Percentiles rank a stretch among this genome's conserved stretches.
Conservation (phyloP, 2,797 vertebrate genomes). For the Anguilla obscura region DNA sequence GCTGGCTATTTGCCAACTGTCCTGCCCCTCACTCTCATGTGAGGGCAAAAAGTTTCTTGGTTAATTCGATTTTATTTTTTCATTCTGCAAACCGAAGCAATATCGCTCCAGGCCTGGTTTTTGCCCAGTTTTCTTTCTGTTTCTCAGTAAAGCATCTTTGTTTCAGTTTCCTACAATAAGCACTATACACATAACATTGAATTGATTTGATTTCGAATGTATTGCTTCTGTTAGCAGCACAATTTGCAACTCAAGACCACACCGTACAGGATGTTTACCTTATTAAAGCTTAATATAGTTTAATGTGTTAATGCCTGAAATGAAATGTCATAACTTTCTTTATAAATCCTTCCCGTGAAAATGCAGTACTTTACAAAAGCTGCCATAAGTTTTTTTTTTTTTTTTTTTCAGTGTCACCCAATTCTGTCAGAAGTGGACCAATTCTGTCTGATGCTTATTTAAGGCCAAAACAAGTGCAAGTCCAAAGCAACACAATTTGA, state of each 20-base stretch:
- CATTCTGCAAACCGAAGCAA: background rate
- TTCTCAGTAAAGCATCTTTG: no score
- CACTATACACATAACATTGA: background rate
- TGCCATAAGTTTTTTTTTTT: background rate
- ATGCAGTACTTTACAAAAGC: background rate
- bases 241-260: background rate
- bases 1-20: background rate
- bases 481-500: background rate
- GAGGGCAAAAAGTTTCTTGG: background rate
- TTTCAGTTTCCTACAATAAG: no score
- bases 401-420: no score
- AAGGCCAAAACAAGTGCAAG: background rate
- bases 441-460: no score
- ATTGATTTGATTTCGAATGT: background rate
- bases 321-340: slow-evolving; percentile 8
- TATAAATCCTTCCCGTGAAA: background rate
- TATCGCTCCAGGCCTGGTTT: background rate
- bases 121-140: no score
- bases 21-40: background rate
- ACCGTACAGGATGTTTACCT: background rate
- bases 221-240: background rate
- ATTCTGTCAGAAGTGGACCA: no score
- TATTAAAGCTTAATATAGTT: background rate
- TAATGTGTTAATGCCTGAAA: background rate
- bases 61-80: background rate